Evolutionary conservation across 2,113 vertebrate species (phyloP).

Genomic region (Thamnaconus septentrionalis): DNA sequence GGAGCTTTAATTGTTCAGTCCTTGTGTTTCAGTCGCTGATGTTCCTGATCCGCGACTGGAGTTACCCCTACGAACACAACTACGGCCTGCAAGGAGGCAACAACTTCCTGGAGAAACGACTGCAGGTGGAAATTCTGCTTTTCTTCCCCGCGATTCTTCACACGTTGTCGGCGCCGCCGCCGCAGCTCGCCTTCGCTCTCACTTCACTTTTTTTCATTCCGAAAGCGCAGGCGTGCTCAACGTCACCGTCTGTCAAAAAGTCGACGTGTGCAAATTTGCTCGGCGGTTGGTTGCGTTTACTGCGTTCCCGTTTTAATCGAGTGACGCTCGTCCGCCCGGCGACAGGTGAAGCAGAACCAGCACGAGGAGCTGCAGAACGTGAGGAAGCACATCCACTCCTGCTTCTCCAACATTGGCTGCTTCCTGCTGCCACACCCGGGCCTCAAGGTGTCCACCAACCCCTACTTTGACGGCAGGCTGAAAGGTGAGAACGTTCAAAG

Average conservation of each 20-base stretch:
- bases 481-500: conserved; percentile 54
- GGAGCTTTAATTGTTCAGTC: not conserved
- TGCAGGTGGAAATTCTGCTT: conserved; percentile 73
- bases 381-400: conserved; percentile 89
- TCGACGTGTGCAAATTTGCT: too few relatives aligned
- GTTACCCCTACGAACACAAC: conserved; percentile 86
- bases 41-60: conserved; percentile 91
- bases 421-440: conserved; percentile 90
- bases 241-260: too few relatives aligned
- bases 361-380: conserved; percentile 92
- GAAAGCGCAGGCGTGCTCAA: too few relatives aligned
- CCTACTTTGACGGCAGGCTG: conserved; percentile 84
- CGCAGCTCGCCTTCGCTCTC: too few relatives aligned
- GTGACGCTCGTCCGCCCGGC: not conserved
- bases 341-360: conserved; percentile 86
- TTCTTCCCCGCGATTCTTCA: too few relatives aligned
- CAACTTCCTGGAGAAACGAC: conserved; percentile 81
- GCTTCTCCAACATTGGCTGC: conserved; percentile 86
- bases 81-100: conserved; percentile 85
- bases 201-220: too few relatives aligned
- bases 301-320: not conserved
- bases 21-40: conserved; percentile 74
- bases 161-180: too few relatives aligned
- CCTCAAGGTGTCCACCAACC: conserved; percentile 88
- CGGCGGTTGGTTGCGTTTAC: too few relatives aligned